Percentiles rank a stretch among this genome's conserved stretches.
phyloP scores from a whole-genome alignment of 2,888 invertebrate genomes.

The Epistrophella euchroma region DNA sequence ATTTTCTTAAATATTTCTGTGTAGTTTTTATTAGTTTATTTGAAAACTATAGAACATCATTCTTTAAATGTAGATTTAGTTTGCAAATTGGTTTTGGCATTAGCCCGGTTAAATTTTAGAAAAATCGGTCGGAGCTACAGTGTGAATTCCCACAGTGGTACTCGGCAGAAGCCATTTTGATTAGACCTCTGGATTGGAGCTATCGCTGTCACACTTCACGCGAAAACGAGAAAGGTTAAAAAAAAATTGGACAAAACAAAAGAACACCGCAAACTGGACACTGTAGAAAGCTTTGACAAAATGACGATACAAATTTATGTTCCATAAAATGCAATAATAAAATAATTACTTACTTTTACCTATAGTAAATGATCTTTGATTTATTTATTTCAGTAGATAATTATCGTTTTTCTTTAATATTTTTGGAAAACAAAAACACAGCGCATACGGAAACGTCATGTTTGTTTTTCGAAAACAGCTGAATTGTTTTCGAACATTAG shows the following conservation, averaged over 20 bases:
- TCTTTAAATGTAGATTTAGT: not conserved
- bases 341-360: not conserved
- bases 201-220: slow-evolving; percentile 39
- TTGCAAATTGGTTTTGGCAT: slow-evolving; percentile 8
- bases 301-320: not conserved
- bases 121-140: slow-evolving; percentile 3
- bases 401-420: not conserved
- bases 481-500: slow-evolving; percentile 31
- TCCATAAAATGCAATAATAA: too few relatives aligned
- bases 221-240: slow-evolving; percentile 31
- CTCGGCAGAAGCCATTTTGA: slow-evolving; percentile 72
- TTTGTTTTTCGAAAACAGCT: slow-evolving; percentile 56
- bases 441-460: slow-evolving; percentile 25
- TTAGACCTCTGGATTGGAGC: slow-evolving; percentile 48
- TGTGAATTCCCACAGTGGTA: slow-evolving; percentile 17
- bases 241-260: slow-evolving; percentile 18
- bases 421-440: slow-evolving; percentile 5
- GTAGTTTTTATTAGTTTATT: not conserved
- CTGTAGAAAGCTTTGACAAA: not conserved
- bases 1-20: not conserved
- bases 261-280: slow-evolving; percentile 32
- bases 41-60: not conserved
- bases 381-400: not conserved
- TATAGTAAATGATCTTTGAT: not conserved
- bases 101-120: slow-evolving; percentile 48